Evolutionary conservation across 2,888 invertebrate genomes (phyloP).

Genomic region (Melanostoma scalare): DNA sequence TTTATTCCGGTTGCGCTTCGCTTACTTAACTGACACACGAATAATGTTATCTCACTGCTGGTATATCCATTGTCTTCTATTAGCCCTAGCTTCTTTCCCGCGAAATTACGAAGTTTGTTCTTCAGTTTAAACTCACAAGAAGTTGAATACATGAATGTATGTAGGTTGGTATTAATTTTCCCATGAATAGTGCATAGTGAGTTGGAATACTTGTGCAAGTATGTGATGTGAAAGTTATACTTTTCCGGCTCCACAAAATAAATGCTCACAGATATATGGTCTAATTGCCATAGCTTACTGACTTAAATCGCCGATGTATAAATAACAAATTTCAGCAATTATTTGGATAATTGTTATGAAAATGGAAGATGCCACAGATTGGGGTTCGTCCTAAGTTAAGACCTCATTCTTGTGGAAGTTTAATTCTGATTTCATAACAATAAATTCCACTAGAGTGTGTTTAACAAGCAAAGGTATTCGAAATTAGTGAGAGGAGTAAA

Average conservation of each 20-base stretch:
- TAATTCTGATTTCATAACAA: background rate
- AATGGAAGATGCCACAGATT: background rate
- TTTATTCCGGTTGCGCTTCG: constrained; percentile 71
- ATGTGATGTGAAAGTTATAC: too few species aligned
- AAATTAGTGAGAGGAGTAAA: background rate
- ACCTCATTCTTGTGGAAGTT: background rate
- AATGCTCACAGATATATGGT: too few species aligned
- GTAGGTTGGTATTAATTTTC: constrained; percentile 23
- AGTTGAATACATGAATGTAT: background rate
- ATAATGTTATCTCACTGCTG: constrained; percentile 58
- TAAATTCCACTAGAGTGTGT: constrained; percentile 4
- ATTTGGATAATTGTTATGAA: constrained; percentile 31
- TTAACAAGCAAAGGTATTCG: background rate
- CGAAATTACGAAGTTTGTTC: constrained; percentile 36
- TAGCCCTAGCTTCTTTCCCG: constrained; percentile 42
- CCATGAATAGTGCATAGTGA: background rate
- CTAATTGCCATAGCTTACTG: background rate
- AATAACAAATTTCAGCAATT: constrained; percentile 46
- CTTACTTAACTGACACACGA: constrained; percentile 52
- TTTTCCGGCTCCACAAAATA: too few species aligned
- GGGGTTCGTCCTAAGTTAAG: background rate
- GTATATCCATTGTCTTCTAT: constrained; percentile 45
- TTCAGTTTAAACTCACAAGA: constrained; percentile 27
- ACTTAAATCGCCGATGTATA: constrained; percentile 27
- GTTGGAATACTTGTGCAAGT: too few species aligned